These are phyloP conservation scores for Sciurus vulgaris DNA, from an alignment of 2,797 vertebrate genomes.

Conservation along the genomic window DNA sequence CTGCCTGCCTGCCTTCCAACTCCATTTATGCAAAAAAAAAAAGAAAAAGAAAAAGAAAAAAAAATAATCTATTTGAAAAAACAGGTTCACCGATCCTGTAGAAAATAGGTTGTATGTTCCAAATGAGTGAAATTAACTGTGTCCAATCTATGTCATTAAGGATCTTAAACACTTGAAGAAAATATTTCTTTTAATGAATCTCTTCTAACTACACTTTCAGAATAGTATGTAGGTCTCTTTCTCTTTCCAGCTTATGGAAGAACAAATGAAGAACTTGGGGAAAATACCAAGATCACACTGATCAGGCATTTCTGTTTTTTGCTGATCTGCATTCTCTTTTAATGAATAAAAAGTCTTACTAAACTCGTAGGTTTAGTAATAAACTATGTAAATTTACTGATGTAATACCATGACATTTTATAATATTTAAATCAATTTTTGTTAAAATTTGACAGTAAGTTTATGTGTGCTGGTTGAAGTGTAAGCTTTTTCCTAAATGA, in stretches of 20 bases:
- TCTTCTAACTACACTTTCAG: not conserved
- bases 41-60: no score
- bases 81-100: not conserved
- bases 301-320: not conserved
- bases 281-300: not conserved
- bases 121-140: not conserved
- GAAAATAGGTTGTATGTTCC: not conserved
- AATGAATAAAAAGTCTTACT: not conserved
- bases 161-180: not conserved
- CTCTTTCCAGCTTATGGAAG: not conserved
- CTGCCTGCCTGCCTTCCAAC: not conserved
- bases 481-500: not conserved
- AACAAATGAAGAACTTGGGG: not conserved
- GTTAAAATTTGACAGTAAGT: not conserved
- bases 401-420: not conserved
- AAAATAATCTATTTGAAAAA: not conserved
- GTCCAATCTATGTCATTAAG: not conserved
- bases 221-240: not conserved
- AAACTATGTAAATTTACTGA: no score
- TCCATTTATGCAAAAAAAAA: not conserved
- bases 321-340: not conserved
- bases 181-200: not conserved
- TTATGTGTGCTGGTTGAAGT: not conserved
- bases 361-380: not conserved
- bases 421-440: not conserved